Base-by-base conservation (phyloP, 2,113 vertebrate species). In the Cyanocitta stelleri region DNA sequence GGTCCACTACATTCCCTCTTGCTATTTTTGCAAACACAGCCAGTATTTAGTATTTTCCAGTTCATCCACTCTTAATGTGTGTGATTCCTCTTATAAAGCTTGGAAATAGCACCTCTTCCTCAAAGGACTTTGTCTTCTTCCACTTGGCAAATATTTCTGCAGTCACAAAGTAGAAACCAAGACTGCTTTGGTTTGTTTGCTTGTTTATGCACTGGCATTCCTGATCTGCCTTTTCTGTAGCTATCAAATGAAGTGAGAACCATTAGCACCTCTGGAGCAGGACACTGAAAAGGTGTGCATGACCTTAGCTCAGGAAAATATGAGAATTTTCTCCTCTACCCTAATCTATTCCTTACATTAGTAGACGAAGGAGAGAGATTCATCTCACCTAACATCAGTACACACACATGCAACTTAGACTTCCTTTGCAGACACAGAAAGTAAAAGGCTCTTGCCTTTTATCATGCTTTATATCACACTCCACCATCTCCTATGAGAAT, bases 31-130 rank as follows among this genome's bases (percentile, higher is more conserved):
- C 67, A 90, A 76, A 59, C 32, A 35, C n/a, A 63, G 51, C 11
- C 44, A 79, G 20, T 91, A 73, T 95, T 90, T 95, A 63, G 37
- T 68, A 74, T n/a, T 81, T 27, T 76, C 41, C 69, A 33, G 27
- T 84, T 56, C 94, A 86, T 95, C 90, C 90, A 80, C 89, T 91
- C 78, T 73, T 86, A 69, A n/a, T 96, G 59, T 68, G 95, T 95
- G 43, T 29, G 58, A 76, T 77, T 91, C 41, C 30, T 87, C 61
- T 58, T 76, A 68, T 22, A 75, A 90, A 86, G 55, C 58, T 79
- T 94, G 66, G 62, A 97, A 96, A 88, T 44, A 74, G 11, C 14
- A 74, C 51, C 93, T 85, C 41, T 87, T 80, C 69, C 48, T 87
- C 76, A 68, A 92, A 72, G 96, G 82, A 77, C 77, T 94, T 94